Conservation (phyloP, 2,797 vertebrate genomes). For the Ctenosaura bakeri region DNA sequence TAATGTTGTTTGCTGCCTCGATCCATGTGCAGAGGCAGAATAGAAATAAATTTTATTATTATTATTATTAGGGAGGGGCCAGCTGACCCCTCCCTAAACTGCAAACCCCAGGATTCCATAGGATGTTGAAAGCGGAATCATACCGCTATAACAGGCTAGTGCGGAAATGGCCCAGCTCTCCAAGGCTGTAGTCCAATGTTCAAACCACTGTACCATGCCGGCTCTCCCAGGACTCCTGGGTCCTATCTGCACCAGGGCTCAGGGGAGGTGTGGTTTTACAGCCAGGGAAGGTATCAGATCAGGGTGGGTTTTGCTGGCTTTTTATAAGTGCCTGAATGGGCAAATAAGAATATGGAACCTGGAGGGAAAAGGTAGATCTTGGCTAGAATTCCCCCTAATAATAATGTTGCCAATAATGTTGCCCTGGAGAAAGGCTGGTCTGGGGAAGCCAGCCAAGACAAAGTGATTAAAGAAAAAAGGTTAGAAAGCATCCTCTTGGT, state of each 20-base stretch:
- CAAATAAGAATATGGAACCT: not conserved
- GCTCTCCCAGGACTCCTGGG: not conserved
- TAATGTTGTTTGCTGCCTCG: no score
- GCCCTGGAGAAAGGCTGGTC: not conserved
- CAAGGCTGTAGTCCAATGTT: no score
- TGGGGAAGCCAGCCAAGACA: not conserved
- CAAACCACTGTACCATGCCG: no score
- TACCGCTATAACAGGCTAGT: no score
- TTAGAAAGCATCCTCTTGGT: no score
- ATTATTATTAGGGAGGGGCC: no score
- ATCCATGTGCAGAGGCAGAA: no score
- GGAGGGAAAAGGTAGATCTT: not conserved
- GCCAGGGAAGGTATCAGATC: not conserved
- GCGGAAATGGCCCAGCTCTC: no score
- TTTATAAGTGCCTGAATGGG: not conserved
- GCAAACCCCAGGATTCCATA: no score
- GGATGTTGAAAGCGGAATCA: no score
- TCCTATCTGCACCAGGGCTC: not conserved
- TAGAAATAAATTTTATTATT: no score
- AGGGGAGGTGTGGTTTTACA: not conserved
- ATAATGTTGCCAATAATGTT: not conserved
- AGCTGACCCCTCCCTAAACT: no score
- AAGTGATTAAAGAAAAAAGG: not conserved
- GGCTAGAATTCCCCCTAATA: not conserved
- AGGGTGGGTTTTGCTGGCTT: not conserved